Base-by-base conservation (phyloP, 2,888 invertebrate genomes). In the Dinocampus coccinellae region DNA sequence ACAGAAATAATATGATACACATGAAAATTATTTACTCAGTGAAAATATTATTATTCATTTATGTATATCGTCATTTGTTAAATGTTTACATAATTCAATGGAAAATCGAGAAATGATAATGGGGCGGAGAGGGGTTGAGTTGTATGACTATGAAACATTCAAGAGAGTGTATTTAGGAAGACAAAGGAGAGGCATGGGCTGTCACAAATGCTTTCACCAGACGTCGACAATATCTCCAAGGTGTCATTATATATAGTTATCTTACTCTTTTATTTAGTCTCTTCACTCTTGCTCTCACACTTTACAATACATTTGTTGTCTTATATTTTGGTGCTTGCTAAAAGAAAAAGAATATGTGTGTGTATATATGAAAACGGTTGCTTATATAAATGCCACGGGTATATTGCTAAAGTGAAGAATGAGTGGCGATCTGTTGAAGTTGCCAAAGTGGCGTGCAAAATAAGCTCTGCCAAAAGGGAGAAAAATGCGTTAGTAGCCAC, bases 381-480 rank as follows among this genome's bases (percentile, higher is more conserved):
- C 57, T 36, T 55, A 55, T 65, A 55, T 65, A 66, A 57, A n/a
- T 55, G 36, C 26, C 29, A 47, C 47, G 26, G n/a, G 71, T 53
- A 66, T 60, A 68, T 68, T 68, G 52, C 67, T n/a, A 52, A 67
- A 39, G 63, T 68, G 67, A 72, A 63, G 67, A 67, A 72, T 55
- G 67, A 61, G 63, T 42, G 63, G 72, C 67, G 72, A 72, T 72
- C 63, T 67, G 67, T 72, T 68, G 42, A 39, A 72, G 57, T 68
- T 68, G 72, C 63, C 63, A 60, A 72, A 68, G 72, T 67, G 67
- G 62, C 62, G 62, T 71, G 42, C 71, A 55, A 71, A 71, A 71
- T 71, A 71, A 71, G 66, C 71, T 66, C n/a, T 55, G 20, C 65
- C 42, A n/a, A 53, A 33, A 42, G 55, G 57, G 36, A 55, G 16